Conservation (phyloP, 2,888 invertebrate species). For the Philonicus albiceps region DNA sequence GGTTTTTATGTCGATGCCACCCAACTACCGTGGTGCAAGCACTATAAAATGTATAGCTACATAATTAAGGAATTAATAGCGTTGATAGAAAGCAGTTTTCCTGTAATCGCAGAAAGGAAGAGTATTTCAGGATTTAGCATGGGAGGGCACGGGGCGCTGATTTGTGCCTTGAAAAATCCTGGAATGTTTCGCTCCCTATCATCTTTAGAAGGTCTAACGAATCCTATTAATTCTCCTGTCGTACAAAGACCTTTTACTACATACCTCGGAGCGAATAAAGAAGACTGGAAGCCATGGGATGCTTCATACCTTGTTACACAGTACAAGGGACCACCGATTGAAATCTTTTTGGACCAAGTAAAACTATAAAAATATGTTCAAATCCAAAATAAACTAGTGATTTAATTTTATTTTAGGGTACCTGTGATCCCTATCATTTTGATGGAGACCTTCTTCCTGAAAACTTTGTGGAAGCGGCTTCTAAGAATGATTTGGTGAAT, state of each 20-base stretch:
- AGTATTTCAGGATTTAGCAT: constrained; percentile 88
- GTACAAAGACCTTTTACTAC: constrained; percentile 82
- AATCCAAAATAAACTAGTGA: background rate
- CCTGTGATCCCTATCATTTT: constrained; percentile 79
- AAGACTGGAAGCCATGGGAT: constrained; percentile 82
- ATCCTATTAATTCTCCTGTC: constrained; percentile 83
- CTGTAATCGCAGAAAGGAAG: constrained; percentile 66
- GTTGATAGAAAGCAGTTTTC: constrained; percentile 77
- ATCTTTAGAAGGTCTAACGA: constrained; percentile 91
- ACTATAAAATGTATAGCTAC: constrained; percentile 93
- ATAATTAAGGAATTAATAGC: constrained; percentile 81
- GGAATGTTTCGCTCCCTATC: constrained; percentile 83
- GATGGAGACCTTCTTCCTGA: constrained; percentile 84
- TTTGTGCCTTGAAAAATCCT: constrained; percentile 86
- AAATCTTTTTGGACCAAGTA: constrained; percentile 76
- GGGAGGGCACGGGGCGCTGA: constrained; percentile 95
- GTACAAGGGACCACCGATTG: constrained; percentile 82
- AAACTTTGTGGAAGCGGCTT: constrained; percentile 69
- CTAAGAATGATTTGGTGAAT: constrained; percentile 70
- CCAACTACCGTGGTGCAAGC: constrained; percentile 82
- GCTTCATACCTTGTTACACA: constrained; percentile 79
- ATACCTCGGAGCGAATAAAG: constrained; percentile 74
- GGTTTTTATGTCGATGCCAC: constrained; percentile 93
- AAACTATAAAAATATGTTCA: background rate
- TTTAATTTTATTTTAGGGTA: constrained; percentile 68